A percentile compares a stretch with the other conserved stretches of the same genome.
Conservation (phyloP, 2,113 vertebrate species). For the Galeopterus variegatus region DNA sequence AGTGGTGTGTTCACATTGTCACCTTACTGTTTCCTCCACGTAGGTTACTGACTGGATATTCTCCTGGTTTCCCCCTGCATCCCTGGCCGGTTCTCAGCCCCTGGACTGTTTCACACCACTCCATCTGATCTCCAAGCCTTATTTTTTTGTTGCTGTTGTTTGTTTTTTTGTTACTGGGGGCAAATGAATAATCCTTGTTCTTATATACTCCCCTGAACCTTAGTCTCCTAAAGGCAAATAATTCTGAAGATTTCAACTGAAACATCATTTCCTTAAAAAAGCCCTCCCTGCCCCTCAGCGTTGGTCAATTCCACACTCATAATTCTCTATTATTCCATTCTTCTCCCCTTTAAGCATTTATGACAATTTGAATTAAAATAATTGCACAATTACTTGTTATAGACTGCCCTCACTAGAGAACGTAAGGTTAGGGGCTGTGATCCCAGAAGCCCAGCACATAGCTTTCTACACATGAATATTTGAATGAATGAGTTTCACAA, state of each 20-base stretch:
- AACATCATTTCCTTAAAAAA: neutral
- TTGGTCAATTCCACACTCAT: neutral
- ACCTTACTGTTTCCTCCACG: neutral
- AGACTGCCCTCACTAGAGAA: neutral
- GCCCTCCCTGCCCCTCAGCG: neutral
- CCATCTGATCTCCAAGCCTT: neutral
- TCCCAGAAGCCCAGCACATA: neutral
- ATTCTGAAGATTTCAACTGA: slow-evolving; percentile 3
- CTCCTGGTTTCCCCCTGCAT: neutral
- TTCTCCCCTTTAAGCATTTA: neutral
- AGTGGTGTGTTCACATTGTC: neutral
- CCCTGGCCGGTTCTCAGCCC: neutral
- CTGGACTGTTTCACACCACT: neutral
- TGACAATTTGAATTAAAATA: slow-evolving; percentile 20
- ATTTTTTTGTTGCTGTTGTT: too few species aligned
- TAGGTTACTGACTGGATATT: neutral
- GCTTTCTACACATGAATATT: neutral
- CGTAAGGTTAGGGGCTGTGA: neutral
- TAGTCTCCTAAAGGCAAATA: neutral
- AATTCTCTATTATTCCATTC: slow-evolving; percentile 13
- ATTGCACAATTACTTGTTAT: neutral
- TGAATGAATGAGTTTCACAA: slow-evolving; percentile 45
- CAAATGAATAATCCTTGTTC: neutral
- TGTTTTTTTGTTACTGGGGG: too few species aligned
- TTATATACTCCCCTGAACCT: neutral